These are phyloP conservation scores for Bicyclus anynana DNA, from an alignment of 1,140 invertebrate species.

Conservation along the genomic window DNA sequence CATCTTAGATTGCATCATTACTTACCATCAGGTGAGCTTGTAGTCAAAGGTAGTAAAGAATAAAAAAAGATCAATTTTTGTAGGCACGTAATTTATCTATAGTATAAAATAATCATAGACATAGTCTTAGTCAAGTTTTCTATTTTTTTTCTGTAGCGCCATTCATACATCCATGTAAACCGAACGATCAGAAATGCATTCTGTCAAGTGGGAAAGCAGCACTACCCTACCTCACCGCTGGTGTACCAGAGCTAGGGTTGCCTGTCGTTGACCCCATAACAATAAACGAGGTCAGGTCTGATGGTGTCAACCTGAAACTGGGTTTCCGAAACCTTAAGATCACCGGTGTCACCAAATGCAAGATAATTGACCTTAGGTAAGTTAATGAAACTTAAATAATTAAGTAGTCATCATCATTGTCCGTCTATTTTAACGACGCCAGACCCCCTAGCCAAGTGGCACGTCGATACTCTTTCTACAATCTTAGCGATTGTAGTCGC, in stretches of 20 bases:
- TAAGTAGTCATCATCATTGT: no score
- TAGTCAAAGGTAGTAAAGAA: no score
- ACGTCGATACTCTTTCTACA: no score
- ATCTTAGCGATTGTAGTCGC: no score
- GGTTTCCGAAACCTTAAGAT: slow-evolving; percentile 34
- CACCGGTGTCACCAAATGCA: slow-evolving; percentile 26
- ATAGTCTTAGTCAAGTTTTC: no score
- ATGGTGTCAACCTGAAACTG: slow-evolving; percentile 32
- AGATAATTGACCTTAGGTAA: slow-evolving; percentile 28
- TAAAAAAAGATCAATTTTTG: no score
- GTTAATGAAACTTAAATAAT: slow-evolving; percentile 4
- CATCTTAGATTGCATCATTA: no score
- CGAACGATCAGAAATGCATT: slow-evolving; percentile 34
- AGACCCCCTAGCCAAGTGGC: no score
- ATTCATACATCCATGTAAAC: slow-evolving; percentile 43
- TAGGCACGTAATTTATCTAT: no score
- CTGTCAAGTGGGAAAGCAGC: slow-evolving; percentile 27
- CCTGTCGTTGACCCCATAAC: slow-evolving; percentile 29
- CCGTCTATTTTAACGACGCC: no score
- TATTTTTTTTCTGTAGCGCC: slow-evolving; percentile 30
- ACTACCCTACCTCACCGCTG: slow-evolving; percentile 26
- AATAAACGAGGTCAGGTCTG: slow-evolving; percentile 27
- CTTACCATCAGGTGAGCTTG: no score
- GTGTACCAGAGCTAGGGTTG: slow-evolving; percentile 37
- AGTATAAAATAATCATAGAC: no score